phyloP scores from a whole-genome alignment of 2,113 vertebrate genomes.

The Epinephelus cyanopodus region DNA sequence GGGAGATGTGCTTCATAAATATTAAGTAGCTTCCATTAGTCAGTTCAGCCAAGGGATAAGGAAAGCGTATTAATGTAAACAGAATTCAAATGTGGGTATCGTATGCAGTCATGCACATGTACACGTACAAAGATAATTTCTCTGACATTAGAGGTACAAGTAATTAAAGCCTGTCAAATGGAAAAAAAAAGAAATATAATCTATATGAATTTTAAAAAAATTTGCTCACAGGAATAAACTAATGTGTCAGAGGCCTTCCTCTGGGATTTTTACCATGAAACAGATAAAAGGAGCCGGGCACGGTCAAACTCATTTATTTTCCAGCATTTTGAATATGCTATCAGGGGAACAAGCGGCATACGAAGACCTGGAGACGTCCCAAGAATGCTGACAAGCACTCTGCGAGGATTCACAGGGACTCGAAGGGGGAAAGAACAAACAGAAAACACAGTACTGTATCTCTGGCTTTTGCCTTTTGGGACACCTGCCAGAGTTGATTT shows the following conservation, averaged over 20 bases:
- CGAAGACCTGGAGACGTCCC: slow-evolving; percentile 54
- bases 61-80: slow-evolving; percentile 50
- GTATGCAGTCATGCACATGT: slow-evolving; percentile 1
- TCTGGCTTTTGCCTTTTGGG: slow-evolving; percentile 33
- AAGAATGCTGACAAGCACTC: slow-evolving; percentile 67
- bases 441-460: slow-evolving; percentile 29
- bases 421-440: slow-evolving; percentile 7
- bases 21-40: slow-evolving; percentile 60
- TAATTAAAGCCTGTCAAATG: slow-evolving; percentile 65
- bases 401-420: slow-evolving; percentile 39
- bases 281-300: slow-evolving; percentile 21
- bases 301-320: slow-evolving; percentile 65
- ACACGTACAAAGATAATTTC: not conserved
- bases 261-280: slow-evolving; percentile 30
- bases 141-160: slow-evolving; percentile 24
- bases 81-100: slow-evolving; percentile 25
- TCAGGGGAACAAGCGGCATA: slow-evolving; percentile 36
- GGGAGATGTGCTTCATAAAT: slow-evolving; percentile 63
- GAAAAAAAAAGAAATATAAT: slow-evolving; percentile 38
- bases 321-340: slow-evolving; percentile 56
- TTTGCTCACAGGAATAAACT: slow-evolving; percentile 15
- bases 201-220: slow-evolving; percentile 50
- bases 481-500: slow-evolving; percentile 27
- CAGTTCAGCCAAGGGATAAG: slow-evolving; percentile 35
- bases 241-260: slow-evolving; percentile 21